Percentiles rank a stretch among this genome's conserved stretches.
phyloP scores from a whole-genome alignment of 2,888 invertebrate genomes.

The Lasioglossum figueresi region DNA sequence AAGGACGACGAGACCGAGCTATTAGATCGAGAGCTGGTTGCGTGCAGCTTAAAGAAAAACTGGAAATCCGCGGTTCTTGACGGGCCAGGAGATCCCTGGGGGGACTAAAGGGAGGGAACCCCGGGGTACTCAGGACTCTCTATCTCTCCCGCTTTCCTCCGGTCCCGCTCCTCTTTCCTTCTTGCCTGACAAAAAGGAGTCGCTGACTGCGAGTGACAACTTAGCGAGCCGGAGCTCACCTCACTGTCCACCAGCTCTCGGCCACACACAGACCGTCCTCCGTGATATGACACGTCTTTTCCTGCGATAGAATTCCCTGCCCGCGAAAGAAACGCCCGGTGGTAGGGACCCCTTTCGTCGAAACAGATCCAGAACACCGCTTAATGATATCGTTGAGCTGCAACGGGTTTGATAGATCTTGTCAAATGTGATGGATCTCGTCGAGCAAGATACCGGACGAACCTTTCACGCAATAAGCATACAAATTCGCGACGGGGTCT shows the following conservation, averaged over 20 bases:
- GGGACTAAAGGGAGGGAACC: slow-evolving; percentile 57
- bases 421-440: slow-evolving; percentile 56
- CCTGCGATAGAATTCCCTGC: slow-evolving; percentile 67
- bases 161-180: slow-evolving; percentile 49
- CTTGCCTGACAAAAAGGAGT: slow-evolving; percentile 78
- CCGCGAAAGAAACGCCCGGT: slow-evolving; percentile 60
- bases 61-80: slow-evolving; percentile 80
- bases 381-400: slow-evolving; percentile 61
- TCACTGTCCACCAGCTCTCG: slow-evolving; percentile 71
- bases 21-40: slow-evolving; percentile 80
- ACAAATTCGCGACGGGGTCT: slow-evolving; percentile 17
- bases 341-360: slow-evolving; percentile 52
- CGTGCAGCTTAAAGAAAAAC: slow-evolving; percentile 78
- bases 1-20: slow-evolving; percentile 73
- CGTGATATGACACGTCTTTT: slow-evolving; percentile 72
- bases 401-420: slow-evolving; percentile 61
- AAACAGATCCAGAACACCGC: slow-evolving; percentile 45
- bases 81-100: slow-evolving; percentile 73
- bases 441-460: slow-evolving; percentile 34
- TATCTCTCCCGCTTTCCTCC: slow-evolving; percentile 52
- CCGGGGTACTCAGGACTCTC: slow-evolving; percentile 63
- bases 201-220: slow-evolving; percentile 82
- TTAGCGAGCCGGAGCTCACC: slow-evolving; percentile 82
- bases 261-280: slow-evolving; percentile 75
- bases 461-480: slow-evolving; percentile 34